Evolutionary conservation across 2,888 invertebrate species (phyloP).

Genomic region (Agrochola lychnidis): DNA sequence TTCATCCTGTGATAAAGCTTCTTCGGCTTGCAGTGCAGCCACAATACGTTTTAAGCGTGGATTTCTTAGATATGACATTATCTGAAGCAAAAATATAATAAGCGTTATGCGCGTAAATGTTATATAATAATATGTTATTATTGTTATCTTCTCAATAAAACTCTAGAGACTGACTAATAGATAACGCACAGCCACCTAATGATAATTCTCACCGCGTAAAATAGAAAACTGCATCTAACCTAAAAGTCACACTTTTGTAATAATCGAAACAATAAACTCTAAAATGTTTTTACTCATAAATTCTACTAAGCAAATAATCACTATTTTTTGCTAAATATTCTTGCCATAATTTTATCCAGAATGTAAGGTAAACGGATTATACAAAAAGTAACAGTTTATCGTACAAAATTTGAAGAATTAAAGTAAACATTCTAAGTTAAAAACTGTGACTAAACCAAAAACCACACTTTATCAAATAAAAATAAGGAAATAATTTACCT

Average conservation of each 20-base stretch:
- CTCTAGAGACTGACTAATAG: no score
- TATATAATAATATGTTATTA: background rate
- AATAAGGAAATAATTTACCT: no score
- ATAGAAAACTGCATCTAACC: background rate
- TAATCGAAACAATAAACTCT: background rate
- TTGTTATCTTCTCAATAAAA: background rate
- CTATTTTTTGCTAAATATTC: no score
- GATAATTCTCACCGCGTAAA: background rate
- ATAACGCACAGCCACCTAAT: background rate
- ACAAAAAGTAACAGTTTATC: no score
- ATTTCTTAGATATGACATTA: constrained; percentile 2
- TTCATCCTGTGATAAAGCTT: background rate
- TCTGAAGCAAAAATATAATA: background rate
- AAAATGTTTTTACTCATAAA: background rate
- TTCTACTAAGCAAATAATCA: no score
- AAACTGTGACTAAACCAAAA: no score
- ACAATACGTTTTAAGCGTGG: background rate
- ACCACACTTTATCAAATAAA: no score
- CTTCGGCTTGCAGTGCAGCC: background rate
- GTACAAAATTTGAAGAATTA: no score
- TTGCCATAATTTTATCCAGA: no score
- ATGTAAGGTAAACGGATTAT: no score
- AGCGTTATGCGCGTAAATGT: background rate
- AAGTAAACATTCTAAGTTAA: no score
- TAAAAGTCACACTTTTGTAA: constrained; percentile 5